phyloP scores from a whole-genome alignment of 2,888 invertebrate species.

The Galeopsomyia nigrocyanea region DNA sequence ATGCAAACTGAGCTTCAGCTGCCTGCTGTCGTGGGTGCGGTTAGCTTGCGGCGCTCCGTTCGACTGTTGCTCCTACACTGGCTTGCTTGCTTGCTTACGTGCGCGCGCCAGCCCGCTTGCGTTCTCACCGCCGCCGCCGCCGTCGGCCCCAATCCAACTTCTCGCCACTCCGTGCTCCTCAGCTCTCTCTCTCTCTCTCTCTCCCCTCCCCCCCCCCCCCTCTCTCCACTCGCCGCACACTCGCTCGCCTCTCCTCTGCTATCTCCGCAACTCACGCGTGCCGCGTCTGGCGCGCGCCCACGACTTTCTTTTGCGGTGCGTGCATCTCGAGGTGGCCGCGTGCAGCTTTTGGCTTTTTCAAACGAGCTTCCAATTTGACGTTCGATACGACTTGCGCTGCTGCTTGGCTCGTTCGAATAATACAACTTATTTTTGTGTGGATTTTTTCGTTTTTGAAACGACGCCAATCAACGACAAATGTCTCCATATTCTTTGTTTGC shows the following conservation, averaged over 20 bases:
- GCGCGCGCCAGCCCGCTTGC: conserved; percentile 6
- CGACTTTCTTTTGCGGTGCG: conserved; percentile 21
- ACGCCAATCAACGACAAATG: background rate
- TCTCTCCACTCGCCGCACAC: background rate
- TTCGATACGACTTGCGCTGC: background rate
- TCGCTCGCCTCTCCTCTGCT: conserved; percentile 10
- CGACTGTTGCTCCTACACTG: conserved; percentile 10
- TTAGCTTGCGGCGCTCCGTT: too few relatives aligned
- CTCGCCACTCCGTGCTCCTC: conserved; percentile 25
- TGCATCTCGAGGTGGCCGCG: conserved; percentile 29
- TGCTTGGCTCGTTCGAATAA: background rate
- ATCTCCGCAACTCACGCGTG: conserved; percentile 40
- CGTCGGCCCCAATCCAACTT: conserved; percentile 31
- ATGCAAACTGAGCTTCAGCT: conserved; percentile 9
- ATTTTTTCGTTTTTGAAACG: background rate
- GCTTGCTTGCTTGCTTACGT: background rate
- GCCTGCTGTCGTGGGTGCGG: too few relatives aligned
- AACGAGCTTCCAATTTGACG: background rate
- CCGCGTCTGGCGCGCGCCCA: conserved; percentile 25
- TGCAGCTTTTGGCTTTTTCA: too few relatives aligned
- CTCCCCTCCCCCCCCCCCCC: background rate
- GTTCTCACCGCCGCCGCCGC: conserved; percentile 31
- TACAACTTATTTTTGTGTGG: too few relatives aligned
- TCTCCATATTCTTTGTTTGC: background rate
- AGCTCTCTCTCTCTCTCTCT: conserved; percentile 5